Base-by-base conservation (phyloP, 2,888 invertebrate species). In the Noctuana brunneofusca region DNA sequence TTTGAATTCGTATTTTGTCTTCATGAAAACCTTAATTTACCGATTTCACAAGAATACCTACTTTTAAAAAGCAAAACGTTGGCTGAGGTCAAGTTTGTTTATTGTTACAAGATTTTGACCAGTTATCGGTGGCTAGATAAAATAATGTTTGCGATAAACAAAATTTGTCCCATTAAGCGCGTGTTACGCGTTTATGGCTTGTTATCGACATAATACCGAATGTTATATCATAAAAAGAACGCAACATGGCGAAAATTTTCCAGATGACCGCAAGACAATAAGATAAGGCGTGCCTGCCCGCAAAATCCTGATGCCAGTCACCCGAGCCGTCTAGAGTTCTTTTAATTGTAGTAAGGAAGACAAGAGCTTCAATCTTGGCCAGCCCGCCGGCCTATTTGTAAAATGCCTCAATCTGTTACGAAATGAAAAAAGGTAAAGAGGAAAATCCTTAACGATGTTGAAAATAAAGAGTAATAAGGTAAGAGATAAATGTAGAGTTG, bases 11-110 rank as follows among this genome's bases (percentile, higher is more conserved):
- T n/a, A 24, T 35, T 48, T 49, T 22, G 12, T 46, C 8, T 16
- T 12, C 1, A 38, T 38, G 24, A 11, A 38, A 20, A 58, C n/a
- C 11, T 38, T 14, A 41, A 41, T 6, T 41, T 6, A n/a, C n/a
- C 22, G 35, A 43, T 59, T 59, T 59, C 43, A 14, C 52, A 59
- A 58, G 24, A 49, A 24, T 24, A n/a, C 22, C 48, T 22, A 48
- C 11, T 12, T 18, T 43, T 53, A 30, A 43, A 30, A 41, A 30
- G 52, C 27, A 30, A 18, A 41, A 22, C 9, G 30, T 59, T 43
- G 53, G 20, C 20, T 52, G 52, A 32, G 52, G 59, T 59, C 52
- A 59, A 52, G 59, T 59, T 30, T 43, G 52, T 59, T 43, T 52
- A 58, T 18, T 53, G 52, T 58, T 52, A 59, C 58, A 52, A 20